Evolutionary conservation across 92 coral and sea anemone species (phyloP).

Genomic region (Hydrozoanthus gracilis): DNA sequence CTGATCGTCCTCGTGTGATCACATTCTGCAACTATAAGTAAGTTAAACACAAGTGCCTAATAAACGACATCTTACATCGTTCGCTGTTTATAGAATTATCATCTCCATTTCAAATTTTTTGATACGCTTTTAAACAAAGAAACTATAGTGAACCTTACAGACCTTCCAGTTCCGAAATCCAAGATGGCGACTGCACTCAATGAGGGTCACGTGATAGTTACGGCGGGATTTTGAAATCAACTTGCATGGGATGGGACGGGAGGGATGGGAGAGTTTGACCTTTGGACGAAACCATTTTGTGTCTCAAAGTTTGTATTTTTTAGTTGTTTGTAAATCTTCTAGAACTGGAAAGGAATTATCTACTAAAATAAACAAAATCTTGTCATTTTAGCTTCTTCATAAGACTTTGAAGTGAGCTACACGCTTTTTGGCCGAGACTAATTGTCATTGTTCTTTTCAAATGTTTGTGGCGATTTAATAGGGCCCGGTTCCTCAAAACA

Average conservation of each 20-base stretch:
- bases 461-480: no score
- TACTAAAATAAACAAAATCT: no score
- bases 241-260: background rate
- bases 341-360: background rate
- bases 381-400: no score
- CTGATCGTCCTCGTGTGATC: conserved; percentile 9
- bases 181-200: conserved; percentile 31
- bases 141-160: conserved; percentile 4
- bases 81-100: background rate
- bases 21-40: conserved; percentile 1
- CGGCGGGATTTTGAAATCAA: conserved; percentile 32
- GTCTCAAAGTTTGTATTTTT: background rate
- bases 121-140: background rate
- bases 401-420: no score
- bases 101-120: background rate
- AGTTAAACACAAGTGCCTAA: background rate
- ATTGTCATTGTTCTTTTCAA: no score
- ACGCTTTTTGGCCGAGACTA: no score
- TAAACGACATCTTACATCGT: background rate
- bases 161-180: conserved; percentile 23
- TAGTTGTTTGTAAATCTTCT: background rate
- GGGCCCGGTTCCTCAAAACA: no score
- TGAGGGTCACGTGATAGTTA: conserved; percentile 42
- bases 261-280: conserved; percentile 21
- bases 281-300: background rate